Percentiles rank a stretch among this genome's conserved stretches.
Conservation (phyloP, 2,888 invertebrate species). For the Siphonodentalium dalli region DNA sequence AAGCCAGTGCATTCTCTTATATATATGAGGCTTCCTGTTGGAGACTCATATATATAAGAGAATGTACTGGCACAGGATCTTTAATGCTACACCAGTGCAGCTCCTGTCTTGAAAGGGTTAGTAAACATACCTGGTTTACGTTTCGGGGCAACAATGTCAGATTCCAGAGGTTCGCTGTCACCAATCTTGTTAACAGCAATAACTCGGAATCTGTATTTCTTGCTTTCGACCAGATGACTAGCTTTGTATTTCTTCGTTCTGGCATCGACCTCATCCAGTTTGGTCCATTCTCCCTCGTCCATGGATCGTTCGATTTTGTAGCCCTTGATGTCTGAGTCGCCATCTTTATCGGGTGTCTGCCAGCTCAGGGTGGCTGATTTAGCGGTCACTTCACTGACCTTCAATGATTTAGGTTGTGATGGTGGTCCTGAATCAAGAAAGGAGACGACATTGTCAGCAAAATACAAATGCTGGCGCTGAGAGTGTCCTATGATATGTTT, state of each 20-base stretch:
- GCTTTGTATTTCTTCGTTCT: slow-evolving; percentile 25
- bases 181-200: slow-evolving; percentile 64
- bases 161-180: slow-evolving; percentile 70
- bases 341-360: slow-evolving; percentile 53
- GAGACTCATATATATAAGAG: too few relatives aligned
- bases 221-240: slow-evolving; percentile 79
- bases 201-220: slow-evolving; percentile 76
- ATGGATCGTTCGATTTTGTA: slow-evolving; percentile 71
- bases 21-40: too few relatives aligned
- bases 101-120: too few relatives aligned
- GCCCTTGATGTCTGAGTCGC: slow-evolving; percentile 50
- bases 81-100: too few relatives aligned
- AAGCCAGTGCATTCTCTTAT: too few relatives aligned
- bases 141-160: slow-evolving; percentile 44
- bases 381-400: slow-evolving; percentile 80
- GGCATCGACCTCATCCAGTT: slow-evolving; percentile 55
- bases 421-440: slow-evolving; percentile 32
- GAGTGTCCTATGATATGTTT: too few relatives aligned
- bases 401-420: slow-evolving; percentile 66
- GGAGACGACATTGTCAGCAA: too few relatives aligned
- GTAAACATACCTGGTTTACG: slow-evolving; percentile 69
- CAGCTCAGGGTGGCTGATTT: slow-evolving; percentile 79
- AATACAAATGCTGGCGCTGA: too few relatives aligned
- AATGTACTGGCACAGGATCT: too few relatives aligned
- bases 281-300: slow-evolving; percentile 78